Base-by-base conservation (phyloP, 2,888 invertebrate genomes). In the Eumerus sabulonum region DNA sequence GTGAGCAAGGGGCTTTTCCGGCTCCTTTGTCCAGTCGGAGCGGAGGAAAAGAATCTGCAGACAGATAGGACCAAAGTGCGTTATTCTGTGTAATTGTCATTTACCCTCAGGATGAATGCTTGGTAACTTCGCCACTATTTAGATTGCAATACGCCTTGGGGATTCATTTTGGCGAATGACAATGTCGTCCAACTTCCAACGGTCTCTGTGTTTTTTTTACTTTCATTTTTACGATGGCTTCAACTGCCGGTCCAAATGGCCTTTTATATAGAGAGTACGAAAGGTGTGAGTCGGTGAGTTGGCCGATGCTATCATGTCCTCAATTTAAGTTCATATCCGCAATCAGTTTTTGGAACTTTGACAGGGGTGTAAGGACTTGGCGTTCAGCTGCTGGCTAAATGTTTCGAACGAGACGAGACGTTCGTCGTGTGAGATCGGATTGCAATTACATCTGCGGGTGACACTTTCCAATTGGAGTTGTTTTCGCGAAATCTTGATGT, bases 261-360 rank as follows among this genome's bases (percentile, higher is more conserved):
- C 14, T 27, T 57, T 57, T 57, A 44, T 57, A 44, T 57, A 27
- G 7, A 27, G 27, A 7, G 27, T 14, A 16, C 16, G 16, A 35
- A 57, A 45, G 45, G 57, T 57, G 45, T 57, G 45, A 27, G 57
- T 45, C 27, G 57, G 45, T 57, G 45, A 27, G 57, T 45, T 45
- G 57, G 45, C 27, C 44, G 57, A 57, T 57, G 57, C 12, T 57
- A 57, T 57, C 57, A 19, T 35, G 45, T 57, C 44, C 57, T 45
- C 57, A 57, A 57, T 57, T 57, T 57, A 57, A 57, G 44, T 57
- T 57, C 57, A 57, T 57, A 57, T 57, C 57, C 57, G 57, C 57
- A 57, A 57, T 45, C 35, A 57, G 57, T 27, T 57, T 57, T 57
- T 57, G 35, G 35, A 57, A 57, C 57, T 57, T 44, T 57, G 14